Percentiles rank a stretch among this genome's conserved stretches.
Evolutionary conservation across 2,888 invertebrate genomes (phyloP).

Genomic region (Tridacna gigas): DNA sequence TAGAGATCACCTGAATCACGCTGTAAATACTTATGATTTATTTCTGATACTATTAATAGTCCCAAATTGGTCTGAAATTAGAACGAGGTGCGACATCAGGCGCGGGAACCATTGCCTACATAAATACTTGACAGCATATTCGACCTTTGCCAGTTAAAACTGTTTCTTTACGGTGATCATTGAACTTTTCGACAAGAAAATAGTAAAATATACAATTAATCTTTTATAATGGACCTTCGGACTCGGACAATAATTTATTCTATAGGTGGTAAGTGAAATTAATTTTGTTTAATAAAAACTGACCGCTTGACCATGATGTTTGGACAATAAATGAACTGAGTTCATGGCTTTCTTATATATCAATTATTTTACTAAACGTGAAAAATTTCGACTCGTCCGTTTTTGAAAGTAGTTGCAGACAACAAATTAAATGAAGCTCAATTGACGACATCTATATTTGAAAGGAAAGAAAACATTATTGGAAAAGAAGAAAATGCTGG

Average conservation of each 20-base stretch:
- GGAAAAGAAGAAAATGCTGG: too few relatives aligned
- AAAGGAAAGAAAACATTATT: too few relatives aligned
- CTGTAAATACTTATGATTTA: too few relatives aligned
- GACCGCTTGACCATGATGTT: slow-evolving; percentile 18
- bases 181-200: slow-evolving; percentile 18
- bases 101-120: not conserved
- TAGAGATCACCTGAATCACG: too few relatives aligned
- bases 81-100: not conserved
- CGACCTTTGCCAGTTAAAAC: not conserved
- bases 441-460: too few relatives aligned
- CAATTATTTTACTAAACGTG: too few relatives aligned
- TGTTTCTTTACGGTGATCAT: not conserved
- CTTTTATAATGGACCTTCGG: not conserved
- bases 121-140: slow-evolving; percentile 5
- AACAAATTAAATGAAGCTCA: too few relatives aligned
- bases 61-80: not conserved
- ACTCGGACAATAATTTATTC: slow-evolving; percentile 17
- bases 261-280: not conserved
- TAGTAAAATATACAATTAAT: not conserved
- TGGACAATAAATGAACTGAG: not conserved
- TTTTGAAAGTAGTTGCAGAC: too few relatives aligned
- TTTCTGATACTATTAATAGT: not conserved
- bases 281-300: slow-evolving; percentile 2
- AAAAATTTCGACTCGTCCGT: too few relatives aligned
- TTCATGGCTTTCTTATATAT: too few relatives aligned